A percentile compares a stretch with the other conserved stretches of the same genome.
phyloP scores from a whole-genome alignment of 2,113 vertebrate genomes.

The Galeopterus variegatus region DNA sequence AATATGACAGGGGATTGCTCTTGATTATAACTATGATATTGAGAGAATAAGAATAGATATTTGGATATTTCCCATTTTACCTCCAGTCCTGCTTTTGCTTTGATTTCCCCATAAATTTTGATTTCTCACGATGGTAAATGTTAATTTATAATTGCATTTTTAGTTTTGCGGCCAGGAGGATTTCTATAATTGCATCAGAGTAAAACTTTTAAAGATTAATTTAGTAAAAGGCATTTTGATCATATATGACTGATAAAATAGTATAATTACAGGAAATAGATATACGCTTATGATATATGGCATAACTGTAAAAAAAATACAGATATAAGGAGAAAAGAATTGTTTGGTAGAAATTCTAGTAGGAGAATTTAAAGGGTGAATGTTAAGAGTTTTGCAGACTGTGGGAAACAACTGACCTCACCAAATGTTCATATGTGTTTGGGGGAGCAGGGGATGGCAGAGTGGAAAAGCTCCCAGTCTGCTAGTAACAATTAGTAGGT shows the following conservation, averaged over 20 bases:
- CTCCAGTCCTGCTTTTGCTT: neutral
- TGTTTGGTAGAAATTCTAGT: neutral
- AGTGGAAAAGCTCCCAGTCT: neutral
- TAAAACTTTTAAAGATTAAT: neutral
- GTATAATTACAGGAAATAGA: neutral
- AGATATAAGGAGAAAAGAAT: neutral
- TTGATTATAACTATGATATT: neutral
- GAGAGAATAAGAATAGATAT: neutral
- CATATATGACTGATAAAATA: neutral
- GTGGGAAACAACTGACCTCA: neutral
- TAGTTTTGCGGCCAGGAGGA: neutral
- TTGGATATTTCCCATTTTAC: slow-evolving; percentile 13
- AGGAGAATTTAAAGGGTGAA: neutral
- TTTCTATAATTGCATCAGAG: neutral
- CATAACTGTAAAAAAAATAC: neutral
- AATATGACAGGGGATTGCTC: neutral
- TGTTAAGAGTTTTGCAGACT: neutral
- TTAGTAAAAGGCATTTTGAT: slow-evolving; percentile 8
- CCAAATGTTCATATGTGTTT: neutral
- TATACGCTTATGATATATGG: neutral
- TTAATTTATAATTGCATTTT: neutral
- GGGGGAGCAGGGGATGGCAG: too few relatives aligned
- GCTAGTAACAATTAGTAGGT: neutral
- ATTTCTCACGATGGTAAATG: neutral
- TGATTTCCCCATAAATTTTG: neutral